These are phyloP conservation scores for Netelia inedita DNA, from an alignment of 2,888 invertebrate genomes.

Conservation along the genomic window DNA sequence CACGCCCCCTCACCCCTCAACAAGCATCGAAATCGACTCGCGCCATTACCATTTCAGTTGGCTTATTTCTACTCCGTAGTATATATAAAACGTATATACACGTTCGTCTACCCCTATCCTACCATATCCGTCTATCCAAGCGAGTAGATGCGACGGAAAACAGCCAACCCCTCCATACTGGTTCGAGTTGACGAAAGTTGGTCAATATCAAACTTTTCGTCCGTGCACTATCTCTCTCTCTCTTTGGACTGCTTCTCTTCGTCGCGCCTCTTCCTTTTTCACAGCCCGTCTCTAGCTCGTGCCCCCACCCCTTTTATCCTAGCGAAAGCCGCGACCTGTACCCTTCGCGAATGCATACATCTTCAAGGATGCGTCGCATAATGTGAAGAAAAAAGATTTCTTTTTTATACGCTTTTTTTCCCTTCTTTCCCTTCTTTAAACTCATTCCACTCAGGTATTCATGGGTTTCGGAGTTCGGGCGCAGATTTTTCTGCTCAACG, in stretches of 20 bases:
- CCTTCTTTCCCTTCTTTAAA: no score
- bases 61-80: conserved; percentile 1
- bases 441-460: conserved; percentile 9
- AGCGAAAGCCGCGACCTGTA: conserved; percentile 10
- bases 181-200: conserved; percentile 30
- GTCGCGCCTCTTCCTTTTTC: neutral
- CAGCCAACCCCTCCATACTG: no score
- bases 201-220: conserved; percentile 52
- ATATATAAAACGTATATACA: neutral
- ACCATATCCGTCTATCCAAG: neutral
- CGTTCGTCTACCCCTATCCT: neutral
- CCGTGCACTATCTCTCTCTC: no score
- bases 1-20: neutral
- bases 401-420: conserved; percentile 10
- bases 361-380: neutral
- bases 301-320: neutral
- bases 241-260: conserved; percentile 4
- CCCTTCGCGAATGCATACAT: conserved; percentile 1
- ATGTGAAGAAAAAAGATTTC: conserved; percentile 22
- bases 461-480: conserved; percentile 20
- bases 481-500: conserved; percentile 42
- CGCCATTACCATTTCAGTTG: conserved; percentile 49
- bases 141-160: no score
- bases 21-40: conserved; percentile 41
- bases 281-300: no score